Percentiles rank a stretch among this genome's conserved stretches.
phyloP scores from a whole-genome alignment of 1,140 invertebrate species.

The Orchestia grillus region DNA sequence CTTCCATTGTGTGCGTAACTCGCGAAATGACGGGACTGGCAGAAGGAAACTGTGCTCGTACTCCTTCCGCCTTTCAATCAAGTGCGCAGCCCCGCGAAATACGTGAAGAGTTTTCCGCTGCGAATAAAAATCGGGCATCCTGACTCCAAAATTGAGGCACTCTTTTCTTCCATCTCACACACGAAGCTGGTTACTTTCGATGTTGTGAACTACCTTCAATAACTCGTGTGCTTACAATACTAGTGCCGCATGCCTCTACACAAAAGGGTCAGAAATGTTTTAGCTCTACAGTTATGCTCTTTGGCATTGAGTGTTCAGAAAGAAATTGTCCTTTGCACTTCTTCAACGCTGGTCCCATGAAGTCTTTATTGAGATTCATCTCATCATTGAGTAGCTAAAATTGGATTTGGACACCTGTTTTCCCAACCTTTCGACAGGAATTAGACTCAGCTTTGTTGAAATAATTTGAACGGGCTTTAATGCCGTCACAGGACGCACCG shows the following conservation, averaged over 20 bases:
- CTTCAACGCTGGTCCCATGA: neutral
- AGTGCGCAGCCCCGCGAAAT: neutral
- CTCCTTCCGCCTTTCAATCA: neutral
- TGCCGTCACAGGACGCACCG: neutral
- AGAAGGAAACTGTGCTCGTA: neutral
- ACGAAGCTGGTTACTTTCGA: too few relatives aligned
- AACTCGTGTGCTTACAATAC: neutral
- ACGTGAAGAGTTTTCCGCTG: neutral
- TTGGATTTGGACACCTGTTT: neutral
- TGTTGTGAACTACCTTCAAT: neutral
- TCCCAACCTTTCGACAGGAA: neutral
- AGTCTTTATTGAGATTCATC: neutral
- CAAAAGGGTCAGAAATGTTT: neutral
- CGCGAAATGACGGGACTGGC: too few relatives aligned
- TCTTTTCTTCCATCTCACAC: neutral
- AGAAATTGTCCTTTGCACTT: neutral
- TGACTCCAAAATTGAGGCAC: neutral
- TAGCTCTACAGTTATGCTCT: neutral
- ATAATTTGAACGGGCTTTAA: neutral
- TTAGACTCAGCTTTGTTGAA: neutral
- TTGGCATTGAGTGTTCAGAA: neutral
- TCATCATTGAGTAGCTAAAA: neutral
- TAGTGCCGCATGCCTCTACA: neutral
- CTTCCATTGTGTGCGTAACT: too few relatives aligned
- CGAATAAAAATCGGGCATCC: neutral